Conservation (phyloP, 1,140 invertebrate species). For the Octopus bimaculoides region DNA sequence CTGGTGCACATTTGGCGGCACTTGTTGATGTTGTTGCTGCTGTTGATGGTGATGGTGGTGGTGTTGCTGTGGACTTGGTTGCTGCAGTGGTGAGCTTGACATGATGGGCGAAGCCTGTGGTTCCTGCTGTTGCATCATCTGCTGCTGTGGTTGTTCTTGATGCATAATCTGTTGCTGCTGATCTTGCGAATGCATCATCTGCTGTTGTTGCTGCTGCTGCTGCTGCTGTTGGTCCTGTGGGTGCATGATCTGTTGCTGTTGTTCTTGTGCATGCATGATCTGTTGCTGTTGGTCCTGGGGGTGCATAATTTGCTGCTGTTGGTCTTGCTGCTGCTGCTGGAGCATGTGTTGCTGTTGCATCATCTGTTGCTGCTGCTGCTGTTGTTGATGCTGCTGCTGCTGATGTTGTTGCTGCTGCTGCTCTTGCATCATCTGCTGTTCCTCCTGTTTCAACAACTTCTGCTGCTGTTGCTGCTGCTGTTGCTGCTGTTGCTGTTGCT, state of each 20-base stretch:
- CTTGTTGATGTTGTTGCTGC: neutral
- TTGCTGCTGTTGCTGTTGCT: neutral
- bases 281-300: neutral
- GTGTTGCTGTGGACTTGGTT: neutral
- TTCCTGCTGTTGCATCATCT: neutral
- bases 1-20: neutral
- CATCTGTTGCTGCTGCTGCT: neutral
- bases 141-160: neutral
- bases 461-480: neutral
- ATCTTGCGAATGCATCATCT: neutral
- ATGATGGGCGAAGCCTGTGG: no score
- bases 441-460: no score
- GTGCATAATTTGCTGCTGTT: neutral
- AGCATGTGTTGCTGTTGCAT: no score
- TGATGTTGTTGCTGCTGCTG: neutral
- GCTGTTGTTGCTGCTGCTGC: neutral
- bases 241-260: neutral
- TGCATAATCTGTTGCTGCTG: neutral
- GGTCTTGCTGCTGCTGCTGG: neutral
- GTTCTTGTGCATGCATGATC: neutral
- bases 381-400: neutral
- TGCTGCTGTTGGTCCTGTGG: neutral
- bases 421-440: no score
- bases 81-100: no score
- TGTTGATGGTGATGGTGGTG: neutral